phyloP scores from a whole-genome alignment of 2,113 vertebrate species.

The Tor tambroides region DNA sequence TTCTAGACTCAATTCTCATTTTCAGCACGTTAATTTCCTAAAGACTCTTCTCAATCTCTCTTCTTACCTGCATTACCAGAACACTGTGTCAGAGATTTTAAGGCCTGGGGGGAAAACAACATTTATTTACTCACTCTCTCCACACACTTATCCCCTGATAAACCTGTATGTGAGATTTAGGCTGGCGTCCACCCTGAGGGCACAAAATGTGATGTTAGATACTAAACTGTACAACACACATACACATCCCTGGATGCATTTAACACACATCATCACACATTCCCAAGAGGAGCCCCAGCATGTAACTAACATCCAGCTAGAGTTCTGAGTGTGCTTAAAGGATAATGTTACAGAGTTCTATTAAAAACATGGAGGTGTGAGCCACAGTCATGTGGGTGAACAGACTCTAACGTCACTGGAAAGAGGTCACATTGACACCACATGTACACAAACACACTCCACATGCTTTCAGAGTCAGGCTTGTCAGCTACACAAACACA shows the following conservation, averaged over 20 bases:
- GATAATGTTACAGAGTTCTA: slow-evolving; percentile 53
- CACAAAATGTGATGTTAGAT: background rate
- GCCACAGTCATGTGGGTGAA: background rate
- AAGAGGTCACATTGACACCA: slow-evolving; percentile 38
- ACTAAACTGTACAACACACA: slow-evolving; percentile 26
- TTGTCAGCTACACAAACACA: slow-evolving; percentile 2
- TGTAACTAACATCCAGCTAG: background rate
- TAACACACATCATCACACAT: background rate
- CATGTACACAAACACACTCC: background rate
- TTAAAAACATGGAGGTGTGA: slow-evolving; percentile 43
- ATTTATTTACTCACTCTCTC: background rate
- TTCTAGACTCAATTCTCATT: slow-evolving; percentile 47
- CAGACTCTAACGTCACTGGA: background rate
- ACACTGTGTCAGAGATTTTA: background rate
- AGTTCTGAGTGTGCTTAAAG: slow-evolving; percentile 21
- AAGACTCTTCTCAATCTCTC: background rate
- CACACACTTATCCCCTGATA: background rate
- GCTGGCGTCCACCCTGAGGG: background rate
- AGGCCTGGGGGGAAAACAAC: background rate
- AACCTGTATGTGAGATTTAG: background rate
- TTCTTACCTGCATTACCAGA: background rate
- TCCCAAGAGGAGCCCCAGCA: background rate
- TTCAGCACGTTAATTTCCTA: background rate
- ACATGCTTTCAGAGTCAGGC: background rate
- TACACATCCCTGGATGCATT: background rate